Evolutionary conservation across 2,113 vertebrate species (phyloP).

Genomic region (Peromyscus leucopus): DNA sequence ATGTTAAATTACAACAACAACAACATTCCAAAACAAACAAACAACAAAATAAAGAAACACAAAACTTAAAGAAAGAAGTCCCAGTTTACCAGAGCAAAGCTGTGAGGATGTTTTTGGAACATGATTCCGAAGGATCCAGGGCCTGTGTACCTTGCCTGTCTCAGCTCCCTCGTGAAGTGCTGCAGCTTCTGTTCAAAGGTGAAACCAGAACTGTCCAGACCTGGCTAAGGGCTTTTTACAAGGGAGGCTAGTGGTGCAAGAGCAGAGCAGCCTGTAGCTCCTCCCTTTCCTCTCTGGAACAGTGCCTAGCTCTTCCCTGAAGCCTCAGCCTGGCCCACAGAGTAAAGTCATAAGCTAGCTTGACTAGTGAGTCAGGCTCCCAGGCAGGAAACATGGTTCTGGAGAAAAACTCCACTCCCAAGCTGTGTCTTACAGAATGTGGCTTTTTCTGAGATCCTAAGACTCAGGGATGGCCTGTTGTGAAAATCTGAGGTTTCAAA

Average conservation of each 20-base stretch:
- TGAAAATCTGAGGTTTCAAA: constrained; percentile 97
- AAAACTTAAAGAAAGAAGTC: constrained; percentile 67
- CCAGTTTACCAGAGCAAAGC: not conserved
- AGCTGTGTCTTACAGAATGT: constrained; percentile 97
- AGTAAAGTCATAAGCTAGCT: not conserved
- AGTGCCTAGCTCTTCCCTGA: not conserved
- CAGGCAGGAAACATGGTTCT: constrained; percentile 92
- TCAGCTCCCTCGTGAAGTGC: not conserved
- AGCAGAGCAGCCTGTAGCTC: not conserved
- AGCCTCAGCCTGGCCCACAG: not conserved
- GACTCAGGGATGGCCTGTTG: constrained; percentile 98
- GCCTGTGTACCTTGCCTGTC: not conserved
- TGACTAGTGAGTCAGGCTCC: not conserved
- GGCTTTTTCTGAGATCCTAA: constrained; percentile 98
- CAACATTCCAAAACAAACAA: not conserved
- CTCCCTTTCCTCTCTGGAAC: not conserved
- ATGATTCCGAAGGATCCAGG: not conserved
- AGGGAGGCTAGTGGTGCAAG: not conserved
- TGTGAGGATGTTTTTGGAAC: not conserved
- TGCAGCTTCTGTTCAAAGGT: not conserved
- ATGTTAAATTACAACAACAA: not conserved
- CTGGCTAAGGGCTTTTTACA: not conserved
- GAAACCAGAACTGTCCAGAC: not conserved
- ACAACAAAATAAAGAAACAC: not conserved
- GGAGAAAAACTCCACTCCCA: constrained; percentile 96